Conservation (phyloP, 2,888 invertebrate genomes). For the Labia minor region DNA sequence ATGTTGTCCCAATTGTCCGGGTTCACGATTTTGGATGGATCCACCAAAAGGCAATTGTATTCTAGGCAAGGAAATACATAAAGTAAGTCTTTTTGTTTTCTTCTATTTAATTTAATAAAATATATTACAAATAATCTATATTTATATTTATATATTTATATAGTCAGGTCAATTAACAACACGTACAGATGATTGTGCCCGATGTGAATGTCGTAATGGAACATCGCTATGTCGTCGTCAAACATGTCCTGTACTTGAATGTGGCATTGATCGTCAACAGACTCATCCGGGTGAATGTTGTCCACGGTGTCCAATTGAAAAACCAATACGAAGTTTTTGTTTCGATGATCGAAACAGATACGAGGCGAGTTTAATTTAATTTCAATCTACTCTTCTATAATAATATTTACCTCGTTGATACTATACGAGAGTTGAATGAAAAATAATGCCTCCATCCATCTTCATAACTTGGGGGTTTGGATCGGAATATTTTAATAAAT, state of each 20-base stretch:
- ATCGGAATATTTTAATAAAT: too few species aligned
- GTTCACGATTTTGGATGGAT: conserved; percentile 41
- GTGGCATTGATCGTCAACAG: conserved; percentile 59
- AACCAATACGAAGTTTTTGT: conserved; percentile 58
- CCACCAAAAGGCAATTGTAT: conserved; percentile 51
- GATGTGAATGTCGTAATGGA: conserved; percentile 70
- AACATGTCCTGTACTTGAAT: conserved; percentile 85
- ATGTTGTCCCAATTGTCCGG: conserved; percentile 61
- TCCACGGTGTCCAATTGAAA: conserved; percentile 61
- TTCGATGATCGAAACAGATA: conserved; percentile 50
- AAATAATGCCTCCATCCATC: too few species aligned
- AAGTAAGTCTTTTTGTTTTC: background rate
- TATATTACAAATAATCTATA: too few species aligned
- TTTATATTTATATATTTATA: too few species aligned
- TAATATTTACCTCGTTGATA: too few species aligned
- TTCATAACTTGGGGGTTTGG: too few species aligned
- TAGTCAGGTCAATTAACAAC: background rate
- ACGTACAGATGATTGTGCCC: conserved; percentile 60
- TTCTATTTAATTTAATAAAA: background rate
- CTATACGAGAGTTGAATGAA: too few species aligned
- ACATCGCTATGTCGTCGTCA: conserved; percentile 67
- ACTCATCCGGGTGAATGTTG: conserved; percentile 60
- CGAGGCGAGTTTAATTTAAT: conserved; percentile 44
- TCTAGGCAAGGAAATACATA: conserved; percentile 56
- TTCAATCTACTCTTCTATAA: background rate